Conservation (phyloP, 64 coral and sea anemone species). For the Orbicella faveolata region DNA sequence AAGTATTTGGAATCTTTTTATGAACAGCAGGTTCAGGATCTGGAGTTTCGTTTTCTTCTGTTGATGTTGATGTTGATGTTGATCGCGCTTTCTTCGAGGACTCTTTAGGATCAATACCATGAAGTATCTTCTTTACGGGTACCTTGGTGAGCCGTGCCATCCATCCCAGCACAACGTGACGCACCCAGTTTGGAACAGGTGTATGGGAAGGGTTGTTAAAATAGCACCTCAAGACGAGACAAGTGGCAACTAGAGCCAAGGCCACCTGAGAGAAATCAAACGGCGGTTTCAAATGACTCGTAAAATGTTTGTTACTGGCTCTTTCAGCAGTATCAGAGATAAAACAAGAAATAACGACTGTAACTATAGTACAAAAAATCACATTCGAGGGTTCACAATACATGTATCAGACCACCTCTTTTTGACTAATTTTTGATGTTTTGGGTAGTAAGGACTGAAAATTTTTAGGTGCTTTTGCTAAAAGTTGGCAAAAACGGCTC, state of each 20-base stretch:
- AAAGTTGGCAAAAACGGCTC: too few species aligned
- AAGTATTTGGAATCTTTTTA: constrained; percentile 24
- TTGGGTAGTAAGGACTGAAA: too few species aligned
- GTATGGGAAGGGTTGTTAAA: constrained; percentile 83
- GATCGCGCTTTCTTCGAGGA: not conserved
- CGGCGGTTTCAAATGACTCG: too few species aligned
- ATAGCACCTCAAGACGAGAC: constrained; percentile 68
- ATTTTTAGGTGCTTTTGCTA: too few species aligned
- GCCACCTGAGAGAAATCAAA: constrained; percentile 47
- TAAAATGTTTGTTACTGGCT: too few species aligned
- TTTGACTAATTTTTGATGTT: too few species aligned
- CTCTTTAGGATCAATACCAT: constrained; percentile 31
- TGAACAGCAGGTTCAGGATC: not conserved
- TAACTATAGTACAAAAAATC: too few species aligned
- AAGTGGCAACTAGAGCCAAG: constrained; percentile 71
- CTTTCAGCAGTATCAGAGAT: too few species aligned
- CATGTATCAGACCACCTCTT: too few species aligned
- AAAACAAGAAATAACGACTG: too few species aligned
- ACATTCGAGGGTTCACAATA: too few species aligned
- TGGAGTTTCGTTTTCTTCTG: constrained; percentile 11
- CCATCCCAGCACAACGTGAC: constrained; percentile 62
- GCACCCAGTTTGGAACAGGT: constrained; percentile 72
- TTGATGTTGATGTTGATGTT: too few species aligned
- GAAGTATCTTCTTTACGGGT: constrained; percentile 39
- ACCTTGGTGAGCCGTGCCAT: constrained; percentile 54